phyloP scores from a whole-genome alignment of 64 coral and sea anemone genomes.

The Porites lutea region DNA sequence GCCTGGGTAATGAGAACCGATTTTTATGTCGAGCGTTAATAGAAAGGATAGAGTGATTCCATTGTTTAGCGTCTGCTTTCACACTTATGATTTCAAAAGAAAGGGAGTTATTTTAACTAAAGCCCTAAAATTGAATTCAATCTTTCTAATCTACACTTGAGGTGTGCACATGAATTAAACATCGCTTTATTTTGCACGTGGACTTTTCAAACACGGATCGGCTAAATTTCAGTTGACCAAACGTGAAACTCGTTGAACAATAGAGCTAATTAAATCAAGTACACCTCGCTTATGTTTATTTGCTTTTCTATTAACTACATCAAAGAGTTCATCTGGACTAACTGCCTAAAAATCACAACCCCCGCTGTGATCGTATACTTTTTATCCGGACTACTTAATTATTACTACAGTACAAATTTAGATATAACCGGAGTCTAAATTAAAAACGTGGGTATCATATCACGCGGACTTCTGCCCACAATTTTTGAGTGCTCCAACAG shows the following conservation, averaged over 20 bases:
- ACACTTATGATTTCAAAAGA: constrained; percentile 45
- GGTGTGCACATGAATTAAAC: constrained; percentile 28
- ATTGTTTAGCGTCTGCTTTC: constrained; percentile 19
- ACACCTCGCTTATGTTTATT: constrained; percentile 28
- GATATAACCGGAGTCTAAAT: not conserved
- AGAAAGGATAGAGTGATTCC: not conserved
- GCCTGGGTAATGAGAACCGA: not conserved
- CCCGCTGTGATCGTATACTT: not conserved
- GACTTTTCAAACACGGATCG: constrained; percentile 14
- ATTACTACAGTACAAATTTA: not conserved
- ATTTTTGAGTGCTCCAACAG: not conserved
- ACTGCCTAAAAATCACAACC: constrained; percentile 31
- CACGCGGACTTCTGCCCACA: not conserved
- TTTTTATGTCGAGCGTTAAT: not conserved
- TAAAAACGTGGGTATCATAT: not conserved
- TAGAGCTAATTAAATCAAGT: constrained; percentile 49
- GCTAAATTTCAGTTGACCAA: constrained; percentile 37
- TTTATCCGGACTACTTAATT: not conserved
- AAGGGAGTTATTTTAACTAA: constrained; percentile 36
- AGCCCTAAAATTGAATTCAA: constrained; percentile 11
- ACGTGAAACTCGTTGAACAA: not conserved
- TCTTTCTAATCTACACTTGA: constrained; percentile 40
- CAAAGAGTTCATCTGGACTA: constrained; percentile 11
- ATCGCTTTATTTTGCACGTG: constrained; percentile 9
- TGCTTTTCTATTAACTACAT: constrained; percentile 41